phyloP scores from a whole-genome alignment of 2,888 invertebrate species.

The Epinotia bilunana region DNA sequence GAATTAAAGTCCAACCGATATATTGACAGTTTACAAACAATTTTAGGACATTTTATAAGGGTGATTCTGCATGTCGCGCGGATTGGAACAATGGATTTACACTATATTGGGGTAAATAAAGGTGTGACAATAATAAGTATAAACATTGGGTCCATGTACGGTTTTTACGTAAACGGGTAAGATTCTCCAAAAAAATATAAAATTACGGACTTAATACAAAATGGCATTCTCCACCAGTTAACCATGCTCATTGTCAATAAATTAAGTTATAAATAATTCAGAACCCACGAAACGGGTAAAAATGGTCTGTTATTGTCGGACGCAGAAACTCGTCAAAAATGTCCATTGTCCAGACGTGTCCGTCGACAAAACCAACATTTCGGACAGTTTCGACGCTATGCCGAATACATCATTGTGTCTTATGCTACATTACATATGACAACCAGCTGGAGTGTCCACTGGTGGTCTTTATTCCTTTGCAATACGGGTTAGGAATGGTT shows the following conservation, averaged over 20 bases:
- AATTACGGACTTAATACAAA: conserved; percentile 12
- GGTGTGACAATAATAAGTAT: no score
- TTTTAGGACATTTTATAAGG: no score
- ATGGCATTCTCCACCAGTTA: conserved; percentile 24
- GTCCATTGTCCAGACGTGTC: conserved; percentile 36
- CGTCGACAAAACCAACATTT: conserved; percentile 40
- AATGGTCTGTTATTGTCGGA: conserved; percentile 26
- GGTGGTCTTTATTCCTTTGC: not conserved
- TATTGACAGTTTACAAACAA: no score
- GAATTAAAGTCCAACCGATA: no score
- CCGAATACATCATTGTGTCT: conserved; percentile 33
- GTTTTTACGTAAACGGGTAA: not conserved
- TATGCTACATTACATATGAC: conserved; percentile 4
- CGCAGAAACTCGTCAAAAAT: conserved; percentile 38
- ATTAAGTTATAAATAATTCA: conserved; percentile 36
- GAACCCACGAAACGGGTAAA: conserved; percentile 14
- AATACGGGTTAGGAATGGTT: not conserved
- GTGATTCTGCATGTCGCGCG: no score
- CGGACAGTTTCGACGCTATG: conserved; percentile 28
- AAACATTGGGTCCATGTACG: not conserved
- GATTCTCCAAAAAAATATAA: not conserved
- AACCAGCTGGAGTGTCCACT: not conserved
- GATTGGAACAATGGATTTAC: no score
- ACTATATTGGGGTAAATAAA: no score
- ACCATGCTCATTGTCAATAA: conserved; percentile 24